Conservation (phyloP, 2,888 invertebrate species). For the Achlya flavicornis region DNA sequence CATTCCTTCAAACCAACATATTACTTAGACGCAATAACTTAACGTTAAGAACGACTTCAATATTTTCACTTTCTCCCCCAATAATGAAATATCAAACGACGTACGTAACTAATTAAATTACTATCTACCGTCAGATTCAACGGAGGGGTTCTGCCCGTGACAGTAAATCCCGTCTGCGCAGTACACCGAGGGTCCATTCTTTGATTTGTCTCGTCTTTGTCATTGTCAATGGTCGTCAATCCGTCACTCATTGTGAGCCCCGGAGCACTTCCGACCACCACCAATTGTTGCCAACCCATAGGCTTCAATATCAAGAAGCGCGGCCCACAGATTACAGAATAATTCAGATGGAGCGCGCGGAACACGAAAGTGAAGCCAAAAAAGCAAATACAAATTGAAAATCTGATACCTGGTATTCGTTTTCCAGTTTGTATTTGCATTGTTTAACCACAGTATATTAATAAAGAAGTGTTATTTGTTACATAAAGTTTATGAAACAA, state of each 20-base stretch:
- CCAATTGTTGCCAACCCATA: constrained; percentile 31
- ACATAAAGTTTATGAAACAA: too few species aligned
- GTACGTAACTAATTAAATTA: constrained; percentile 15
- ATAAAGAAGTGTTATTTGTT: too few species aligned
- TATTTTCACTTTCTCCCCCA: not conserved
- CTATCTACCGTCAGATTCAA: constrained; percentile 5
- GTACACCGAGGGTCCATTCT: constrained; percentile 42
- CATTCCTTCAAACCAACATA: not conserved
- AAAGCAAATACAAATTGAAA: too few species aligned
- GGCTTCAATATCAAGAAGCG: constrained; percentile 4
- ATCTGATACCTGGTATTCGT: too few species aligned
- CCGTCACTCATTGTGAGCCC: constrained; percentile 57
- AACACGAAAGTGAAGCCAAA: too few species aligned
- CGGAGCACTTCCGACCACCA: constrained; percentile 42
- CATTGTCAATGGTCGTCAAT: constrained; percentile 53
- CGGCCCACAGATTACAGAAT: too few species aligned
- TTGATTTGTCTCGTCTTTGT: constrained; percentile 61
- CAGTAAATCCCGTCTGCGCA: constrained; percentile 10
- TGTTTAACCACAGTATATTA: too few species aligned
- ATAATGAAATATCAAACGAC: constrained; percentile 5
- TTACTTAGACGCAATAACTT: not conserved
- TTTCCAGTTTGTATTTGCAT: too few species aligned
- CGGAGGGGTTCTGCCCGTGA: constrained; percentile 3
- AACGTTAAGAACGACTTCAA: not conserved
- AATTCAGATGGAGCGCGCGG: too few species aligned